These are phyloP conservation scores for Drosophila nigritarsus DNA, from an alignment of 2,888 invertebrate genomes.

Conservation along the genomic window DNA sequence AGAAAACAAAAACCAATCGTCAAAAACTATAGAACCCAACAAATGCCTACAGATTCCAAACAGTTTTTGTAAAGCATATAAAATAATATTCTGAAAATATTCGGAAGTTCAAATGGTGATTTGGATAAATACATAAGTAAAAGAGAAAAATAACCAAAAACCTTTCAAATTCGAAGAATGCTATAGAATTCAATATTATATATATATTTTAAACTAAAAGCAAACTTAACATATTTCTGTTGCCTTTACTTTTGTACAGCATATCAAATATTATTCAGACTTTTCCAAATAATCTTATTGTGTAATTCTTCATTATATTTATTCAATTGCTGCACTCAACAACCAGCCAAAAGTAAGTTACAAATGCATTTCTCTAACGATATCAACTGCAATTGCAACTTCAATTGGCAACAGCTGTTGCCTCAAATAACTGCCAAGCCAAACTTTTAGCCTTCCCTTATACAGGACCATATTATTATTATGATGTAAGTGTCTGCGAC, in stretches of 20 bases:
- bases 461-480: slow-evolving; percentile 22
- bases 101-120: no score
- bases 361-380: slow-evolving; percentile 34
- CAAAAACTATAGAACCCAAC: not conserved
- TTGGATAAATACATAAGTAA: not conserved
- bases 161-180: no score
- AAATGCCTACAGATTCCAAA: not conserved
- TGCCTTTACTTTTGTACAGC: not conserved
- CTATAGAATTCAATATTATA: not conserved
- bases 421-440: slow-evolving; percentile 25
- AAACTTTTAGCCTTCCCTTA: slow-evolving; percentile 15
- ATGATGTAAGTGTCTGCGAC: slow-evolving; percentile 42
- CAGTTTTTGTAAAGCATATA: not conserved
- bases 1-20: not conserved
- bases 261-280: not conserved
- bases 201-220: not conserved
- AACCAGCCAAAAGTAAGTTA: slow-evolving; percentile 35
- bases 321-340: slow-evolving; percentile 1
- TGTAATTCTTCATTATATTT: not conserved
- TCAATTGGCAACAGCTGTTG: slow-evolving; percentile 55
- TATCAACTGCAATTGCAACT: slow-evolving; percentile 27
- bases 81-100: no score
- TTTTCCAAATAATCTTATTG: not conserved
- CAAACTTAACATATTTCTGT: not conserved
- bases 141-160: not conserved